Evolutionary conservation across 1,140 invertebrate genomes (phyloP), one percentile per base, ranked within the genome.

Genomic region (Musca domestica): DNA sequence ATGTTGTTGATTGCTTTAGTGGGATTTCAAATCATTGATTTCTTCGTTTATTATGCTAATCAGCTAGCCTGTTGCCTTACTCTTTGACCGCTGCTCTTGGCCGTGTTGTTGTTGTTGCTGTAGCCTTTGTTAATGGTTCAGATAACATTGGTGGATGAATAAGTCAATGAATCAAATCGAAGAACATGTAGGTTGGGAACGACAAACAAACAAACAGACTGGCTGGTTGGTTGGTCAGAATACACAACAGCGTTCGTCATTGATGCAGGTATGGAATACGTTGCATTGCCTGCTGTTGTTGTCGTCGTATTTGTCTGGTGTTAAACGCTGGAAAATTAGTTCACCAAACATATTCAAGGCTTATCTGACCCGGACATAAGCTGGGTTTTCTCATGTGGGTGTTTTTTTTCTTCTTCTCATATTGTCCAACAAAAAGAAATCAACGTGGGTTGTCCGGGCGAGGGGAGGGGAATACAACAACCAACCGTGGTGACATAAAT

Each of bases 41-140:
- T 22, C 23, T 61, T 41, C n/a, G 56, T 61, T 61, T 41, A 17
- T 17, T 61, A 61, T 61, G 56, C 56, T 61, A 61, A 61, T 61
- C 56, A 61, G 27, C 34, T 20, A 12, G 34, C 34, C 34, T 41
- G 34, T 41, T 41, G 34, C 34, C 34, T 41, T 41, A 41, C 34
- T 41, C 34, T 41, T 41, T 41, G 34, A 41, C 34, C 34, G 34
- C 12, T 30, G 27, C 3, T 30, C 3, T 30, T 30, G 27, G 10
- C 12, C 34, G 34, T 52, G 27, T 64, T 46, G 58, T 63, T 63
- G 30, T 64, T 47, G 15, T 27, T 6, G 25, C 23, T 63, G 25
- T 61, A 2, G 23, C 25, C 30, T 10, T 30, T 63, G 63, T 49
- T 64, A 23, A 20, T 64, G 63, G 20, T 41, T 64, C 63, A 49